phyloP scores from a whole-genome alignment of 2,888 invertebrate genomes.

The Lathronympha strigana region DNA sequence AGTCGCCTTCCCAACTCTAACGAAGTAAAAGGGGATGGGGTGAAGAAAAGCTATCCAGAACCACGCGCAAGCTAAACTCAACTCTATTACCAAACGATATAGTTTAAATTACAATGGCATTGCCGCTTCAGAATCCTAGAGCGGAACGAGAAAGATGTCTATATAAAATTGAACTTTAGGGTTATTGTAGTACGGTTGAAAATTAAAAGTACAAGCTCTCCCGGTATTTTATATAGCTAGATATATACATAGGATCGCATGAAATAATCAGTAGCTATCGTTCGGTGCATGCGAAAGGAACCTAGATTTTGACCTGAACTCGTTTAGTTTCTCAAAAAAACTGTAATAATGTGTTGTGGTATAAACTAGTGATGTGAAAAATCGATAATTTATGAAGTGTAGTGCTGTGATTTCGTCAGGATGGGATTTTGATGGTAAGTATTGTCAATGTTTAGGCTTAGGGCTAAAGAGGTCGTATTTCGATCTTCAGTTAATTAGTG shows the following conservation, averaged over 20 bases:
- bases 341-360: not conserved
- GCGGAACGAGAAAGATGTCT: not conserved
- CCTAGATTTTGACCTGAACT: slow-evolving; percentile 35
- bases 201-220: slow-evolving; percentile 38
- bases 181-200: slow-evolving; percentile 33
- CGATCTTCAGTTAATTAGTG: not conserved
- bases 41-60: slow-evolving; percentile 52
- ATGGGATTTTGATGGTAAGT: slow-evolving; percentile 25
- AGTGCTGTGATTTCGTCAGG: slow-evolving; percentile 6
- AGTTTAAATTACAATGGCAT: not conserved
- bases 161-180: not conserved
- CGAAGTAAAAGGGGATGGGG: slow-evolving; percentile 55
- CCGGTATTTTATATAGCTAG: slow-evolving; percentile 65
- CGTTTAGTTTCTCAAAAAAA: not conserved
- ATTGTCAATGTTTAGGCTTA: slow-evolving; percentile 6
- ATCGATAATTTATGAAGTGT: slow-evolving; percentile 13
- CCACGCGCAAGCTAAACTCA: not conserved
- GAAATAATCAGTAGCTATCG: slow-evolving; percentile 77
- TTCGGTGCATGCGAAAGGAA: slow-evolving; percentile 42
- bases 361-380: slow-evolving; percentile 17
- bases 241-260: slow-evolving; percentile 61
- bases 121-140: not conserved
- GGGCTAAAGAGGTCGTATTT: not conserved
- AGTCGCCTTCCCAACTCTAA: slow-evolving; percentile 46
- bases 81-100: not conserved